Evolutionary conservation across 2,888 invertebrate genomes (phyloP), one percentile per base, ranked within the genome.

Genomic region (Kuschelorhynchus macadamiae): DNA sequence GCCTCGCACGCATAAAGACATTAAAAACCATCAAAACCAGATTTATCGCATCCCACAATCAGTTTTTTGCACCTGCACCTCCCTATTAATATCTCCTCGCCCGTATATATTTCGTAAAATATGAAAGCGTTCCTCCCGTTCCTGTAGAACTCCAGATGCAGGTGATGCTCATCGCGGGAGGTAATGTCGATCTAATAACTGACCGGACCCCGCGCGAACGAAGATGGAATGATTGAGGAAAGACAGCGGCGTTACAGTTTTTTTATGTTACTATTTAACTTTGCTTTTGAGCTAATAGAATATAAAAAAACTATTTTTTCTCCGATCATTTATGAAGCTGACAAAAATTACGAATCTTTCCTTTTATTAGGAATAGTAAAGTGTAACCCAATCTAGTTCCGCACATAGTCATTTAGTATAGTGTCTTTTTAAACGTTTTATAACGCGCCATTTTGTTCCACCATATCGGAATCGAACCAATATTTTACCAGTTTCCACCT

Each of bases 51-150:
- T n/a, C 18, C 21, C 11, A 47, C 25, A 12, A 25, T n/a, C 47
- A 20, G 5, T 25, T 47, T 47, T 47, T 47, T 47, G 25, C 47
- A 47, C 47, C 47, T 47, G 47, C 25, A 47, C 9, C n/a, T 25
- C 47, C n/a, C 47, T 47, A 47, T 47, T 47, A 47, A 47, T 21
- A 47, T 21, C 25, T 25, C 12, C 25, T n/a, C n/a, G n/a, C n/a
- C n/a, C n/a, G n/a, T 30, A 30, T 30, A 25, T 47, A 21, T 47
- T 25, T 47, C 14, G 12, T 25, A 47, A 47, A 47, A 47, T 47
- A 47, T 21, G 47, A 12, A 11, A 12, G 47, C 8, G 11, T 11
- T 12, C 16, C 12, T 16, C 12, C 12, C n/a, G n/a, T 41, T 14
- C 1, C 44, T 18, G 44, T 20, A 1, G 5, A 36, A 2, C 36